phyloP scores from a whole-genome alignment of 2,888 invertebrate species.

The Drosophila maculinotata region DNA sequence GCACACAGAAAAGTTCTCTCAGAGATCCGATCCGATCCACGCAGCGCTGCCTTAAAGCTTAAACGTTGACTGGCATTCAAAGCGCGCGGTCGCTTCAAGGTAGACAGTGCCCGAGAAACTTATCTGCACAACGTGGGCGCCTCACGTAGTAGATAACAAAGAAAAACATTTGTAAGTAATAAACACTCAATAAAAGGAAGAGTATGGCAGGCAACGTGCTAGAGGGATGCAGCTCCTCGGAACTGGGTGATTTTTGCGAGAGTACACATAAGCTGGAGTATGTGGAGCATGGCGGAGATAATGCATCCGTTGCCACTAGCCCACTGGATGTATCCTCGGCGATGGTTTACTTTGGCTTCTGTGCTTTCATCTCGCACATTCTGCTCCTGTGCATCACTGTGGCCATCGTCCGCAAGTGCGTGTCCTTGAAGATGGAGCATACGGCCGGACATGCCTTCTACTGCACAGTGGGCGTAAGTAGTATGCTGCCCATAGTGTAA shows the following conservation, averaged over 20 bases:
- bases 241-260: slow-evolving; percentile 40
- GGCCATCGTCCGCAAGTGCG: slow-evolving; percentile 67
- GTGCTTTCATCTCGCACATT: slow-evolving; percentile 59
- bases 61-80: slow-evolving; percentile 54
- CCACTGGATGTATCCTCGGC: slow-evolving; percentile 27
- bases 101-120: slow-evolving; percentile 21
- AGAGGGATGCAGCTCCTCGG: slow-evolving; percentile 48
- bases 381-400: slow-evolving; percentile 60
- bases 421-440: slow-evolving; percentile 76
- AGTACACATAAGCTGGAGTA: slow-evolving; percentile 24
- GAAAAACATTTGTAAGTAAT: slow-evolving; percentile 1
- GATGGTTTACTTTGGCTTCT: slow-evolving; percentile 63
- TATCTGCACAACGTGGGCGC: slow-evolving; percentile 52
- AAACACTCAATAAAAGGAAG: not conserved
- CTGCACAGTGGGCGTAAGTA: slow-evolving; percentile 83
- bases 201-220: slow-evolving; percentile 44
- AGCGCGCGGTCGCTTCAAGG: slow-evolving; percentile 43
- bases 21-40: slow-evolving; percentile 40
- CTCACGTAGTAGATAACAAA: slow-evolving; percentile 65
- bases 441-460: slow-evolving; percentile 83
- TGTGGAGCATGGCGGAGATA: slow-evolving; percentile 6
- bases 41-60: slow-evolving; percentile 63
- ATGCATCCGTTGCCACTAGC: slow-evolving; percentile 1
- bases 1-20: slow-evolving; percentile 35
- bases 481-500: not conserved